Evolutionary conservation across 2,888 invertebrate species (phyloP).

Genomic region (Apocheima hispidaria): DNA sequence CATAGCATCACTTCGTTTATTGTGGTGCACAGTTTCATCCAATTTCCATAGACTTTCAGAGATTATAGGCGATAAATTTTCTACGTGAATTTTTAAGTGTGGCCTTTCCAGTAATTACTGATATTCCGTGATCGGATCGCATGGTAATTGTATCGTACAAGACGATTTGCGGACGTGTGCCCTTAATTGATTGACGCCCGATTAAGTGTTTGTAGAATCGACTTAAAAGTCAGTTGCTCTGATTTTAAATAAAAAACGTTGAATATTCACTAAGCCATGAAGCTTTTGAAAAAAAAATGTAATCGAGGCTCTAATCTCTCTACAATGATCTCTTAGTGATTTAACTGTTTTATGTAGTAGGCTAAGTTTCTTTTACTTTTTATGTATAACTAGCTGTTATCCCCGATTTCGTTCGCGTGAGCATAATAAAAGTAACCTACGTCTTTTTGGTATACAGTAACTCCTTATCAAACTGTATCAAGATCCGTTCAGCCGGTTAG

Average conservation of each 20-base stretch:
- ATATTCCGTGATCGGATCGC: constrained; percentile 9
- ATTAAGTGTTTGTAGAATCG: constrained; percentile 19
- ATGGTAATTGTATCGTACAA: constrained; percentile 28
- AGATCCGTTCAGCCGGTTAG: too few species aligned
- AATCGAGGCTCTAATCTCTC: too few species aligned
- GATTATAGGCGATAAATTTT: not conserved
- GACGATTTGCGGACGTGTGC: constrained; percentile 25
- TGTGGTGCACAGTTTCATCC: not conserved
- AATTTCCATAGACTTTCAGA: not conserved
- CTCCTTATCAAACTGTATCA: too few species aligned
- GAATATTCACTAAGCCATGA: too few species aligned
- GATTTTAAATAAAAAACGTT: not conserved
- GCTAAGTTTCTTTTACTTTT: too few species aligned
- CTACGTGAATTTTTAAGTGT: not conserved
- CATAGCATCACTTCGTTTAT: too few species aligned
- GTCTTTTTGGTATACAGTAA: too few species aligned
- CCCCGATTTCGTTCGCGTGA: too few species aligned
- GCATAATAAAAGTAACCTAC: too few species aligned
- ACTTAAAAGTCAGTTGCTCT: constrained; percentile 5
- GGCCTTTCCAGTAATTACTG: not conserved
- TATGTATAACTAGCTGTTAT: too few species aligned
- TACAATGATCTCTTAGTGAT: too few species aligned
- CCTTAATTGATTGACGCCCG: constrained; percentile 26
- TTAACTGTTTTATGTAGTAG: too few species aligned
- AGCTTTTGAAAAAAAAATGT: not conserved